These are phyloP conservation scores for Papilio protenor DNA, from an alignment of 2,888 invertebrate species.

Conservation along the genomic window DNA sequence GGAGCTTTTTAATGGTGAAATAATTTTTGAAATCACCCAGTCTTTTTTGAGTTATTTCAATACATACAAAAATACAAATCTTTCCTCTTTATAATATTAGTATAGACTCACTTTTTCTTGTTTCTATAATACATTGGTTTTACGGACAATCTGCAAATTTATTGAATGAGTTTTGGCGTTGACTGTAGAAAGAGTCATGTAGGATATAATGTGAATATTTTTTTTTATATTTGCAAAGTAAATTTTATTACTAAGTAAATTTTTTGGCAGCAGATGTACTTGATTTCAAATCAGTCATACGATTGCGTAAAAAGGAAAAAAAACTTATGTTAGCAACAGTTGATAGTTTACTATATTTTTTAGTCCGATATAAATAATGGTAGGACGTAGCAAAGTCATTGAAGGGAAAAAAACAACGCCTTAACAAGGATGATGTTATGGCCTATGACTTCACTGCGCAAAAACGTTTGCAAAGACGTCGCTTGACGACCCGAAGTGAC, in stretches of 20 bases:
- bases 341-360: slow-evolving; percentile 24
- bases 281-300: not conserved
- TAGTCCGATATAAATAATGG: slow-evolving; percentile 17
- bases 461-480: slow-evolving; percentile 58
- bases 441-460: slow-evolving; percentile 66
- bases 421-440: slow-evolving; percentile 60
- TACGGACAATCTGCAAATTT: too few species aligned
- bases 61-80: too few species aligned
- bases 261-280: not conserved
- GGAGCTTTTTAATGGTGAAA: too few species aligned
- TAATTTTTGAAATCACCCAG: too few species aligned
- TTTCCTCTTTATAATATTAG: too few species aligned
- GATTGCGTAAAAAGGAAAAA: not conserved
- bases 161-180: too few species aligned
- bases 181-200: too few species aligned
- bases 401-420: slow-evolving; percentile 46
- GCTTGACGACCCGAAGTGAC: slow-evolving; percentile 17
- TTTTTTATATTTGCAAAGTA: too few species aligned
- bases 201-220: too few species aligned
- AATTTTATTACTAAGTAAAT: not conserved
- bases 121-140: too few species aligned
- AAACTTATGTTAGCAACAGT: not conserved
- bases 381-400: slow-evolving; percentile 19
- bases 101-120: too few species aligned
- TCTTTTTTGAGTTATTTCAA: too few species aligned